Evolutionary conservation across 2,888 invertebrate genomes (phyloP), one percentile per base, ranked within the genome.

Genomic region (Ichneumoninae sp.): DNA sequence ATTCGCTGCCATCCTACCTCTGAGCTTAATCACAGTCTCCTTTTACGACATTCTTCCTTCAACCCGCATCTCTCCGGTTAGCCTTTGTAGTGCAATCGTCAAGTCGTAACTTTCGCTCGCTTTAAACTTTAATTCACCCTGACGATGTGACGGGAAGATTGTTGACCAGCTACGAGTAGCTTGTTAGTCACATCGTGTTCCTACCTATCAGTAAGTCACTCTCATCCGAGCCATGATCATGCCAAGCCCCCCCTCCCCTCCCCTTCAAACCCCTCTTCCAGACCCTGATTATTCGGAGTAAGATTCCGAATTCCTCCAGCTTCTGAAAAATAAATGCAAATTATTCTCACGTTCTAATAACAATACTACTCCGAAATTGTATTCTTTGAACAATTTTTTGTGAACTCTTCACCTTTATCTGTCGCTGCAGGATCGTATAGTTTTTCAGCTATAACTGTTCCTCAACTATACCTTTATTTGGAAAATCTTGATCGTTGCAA

Each of bases 101-200:
- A 77, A 83, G 80, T 60, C 79, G 82, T 85, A 90, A 90, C 90
- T 89, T 87, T 30, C 22, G 60, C 69, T 60, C 77, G 86, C 82
- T 90, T 89, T 88, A 87, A 88, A 88, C 86, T 88, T 86, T 87
- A 88, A 89, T 88, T 88, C 87, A 87, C 89, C 86, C 79, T 65
- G 73, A 73, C n/a, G 36, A 5, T 52, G 33, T 22, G 33, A 52
- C 54, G 47, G 3, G 22, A 54, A 70, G 54, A 70, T n/a, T 52
- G 70, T 33, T n/a, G 63, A 63, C 33, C 63, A 63, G 36, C 36
- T 13, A 33, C 13, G 36, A 13, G 7, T 33, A 33, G n/a, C 63
- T 63, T 36, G 63, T 63, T 63, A 36, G 63, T n/a, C 33, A 57
- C 33, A 33, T 33, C 33, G 33, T 33, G 33, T 33, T 6, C 6